Percentiles rank a stretch among this genome's conserved stretches.
Conservation (phyloP, 2,113 vertebrate genomes). For the Cathartes aura region DNA sequence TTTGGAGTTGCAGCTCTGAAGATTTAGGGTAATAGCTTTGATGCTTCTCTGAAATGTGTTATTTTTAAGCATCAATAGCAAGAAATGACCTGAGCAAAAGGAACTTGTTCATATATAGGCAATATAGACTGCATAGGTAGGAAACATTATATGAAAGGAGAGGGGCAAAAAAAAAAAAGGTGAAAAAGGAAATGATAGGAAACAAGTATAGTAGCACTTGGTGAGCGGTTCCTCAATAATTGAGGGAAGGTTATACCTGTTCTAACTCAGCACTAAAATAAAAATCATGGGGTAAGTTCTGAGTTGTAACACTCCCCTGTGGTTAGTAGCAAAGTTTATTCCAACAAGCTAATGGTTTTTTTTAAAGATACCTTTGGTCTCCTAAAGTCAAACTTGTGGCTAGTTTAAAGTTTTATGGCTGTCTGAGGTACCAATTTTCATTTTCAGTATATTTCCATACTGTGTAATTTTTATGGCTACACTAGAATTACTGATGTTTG, state of each 20-base stretch:
- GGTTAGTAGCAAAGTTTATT: conserved; percentile 31
- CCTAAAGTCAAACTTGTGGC: background rate
- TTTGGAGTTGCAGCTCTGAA: background rate
- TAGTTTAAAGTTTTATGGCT: conserved; percentile 7
- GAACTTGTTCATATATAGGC: background rate
- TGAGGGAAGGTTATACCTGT: background rate
- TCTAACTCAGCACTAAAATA: background rate
- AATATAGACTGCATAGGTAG: background rate
- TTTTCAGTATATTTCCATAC: conserved; percentile 30
- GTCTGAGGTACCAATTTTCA: conserved; percentile 34
- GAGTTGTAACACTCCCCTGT: background rate
- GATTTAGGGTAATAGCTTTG: background rate
- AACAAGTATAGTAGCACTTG: background rate
- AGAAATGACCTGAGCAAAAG: background rate
- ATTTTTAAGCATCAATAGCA: background rate
- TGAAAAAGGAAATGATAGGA: background rate
- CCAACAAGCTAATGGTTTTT: background rate
- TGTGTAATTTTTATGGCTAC: conserved; percentile 23
- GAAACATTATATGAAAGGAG: background rate
- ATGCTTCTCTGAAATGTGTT: background rate
- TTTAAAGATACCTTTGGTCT: conserved; percentile 15
- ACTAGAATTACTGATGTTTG: conserved; percentile 45
- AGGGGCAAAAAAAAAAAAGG: background rate
- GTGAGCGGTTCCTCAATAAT: background rate
- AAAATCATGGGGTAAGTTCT: background rate